A percentile compares a stretch with the other conserved stretches of the same genome.
Evolutionary conservation across 2,888 invertebrate species (phyloP).

Genomic region (Mongoloraphidia duomilia): DNA sequence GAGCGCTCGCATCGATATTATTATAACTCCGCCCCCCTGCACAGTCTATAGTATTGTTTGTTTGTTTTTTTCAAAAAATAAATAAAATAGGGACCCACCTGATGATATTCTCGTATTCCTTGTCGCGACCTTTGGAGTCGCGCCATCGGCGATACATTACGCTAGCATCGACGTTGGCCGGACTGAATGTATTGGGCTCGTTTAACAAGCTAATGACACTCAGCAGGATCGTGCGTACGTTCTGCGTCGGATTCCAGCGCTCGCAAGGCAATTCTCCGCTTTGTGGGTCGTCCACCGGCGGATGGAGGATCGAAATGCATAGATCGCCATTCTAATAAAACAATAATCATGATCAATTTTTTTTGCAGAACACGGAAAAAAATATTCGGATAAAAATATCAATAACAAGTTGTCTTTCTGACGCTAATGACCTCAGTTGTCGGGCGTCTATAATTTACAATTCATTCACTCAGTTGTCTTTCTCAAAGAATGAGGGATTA

Average conservation of each 20-base stretch:
- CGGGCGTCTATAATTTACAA: too few relatives aligned
- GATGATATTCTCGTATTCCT: constrained; percentile 98
- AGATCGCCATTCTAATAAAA: constrained; percentile 85
- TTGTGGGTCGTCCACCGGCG: constrained; percentile 98
- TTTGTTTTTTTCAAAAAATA: background rate
- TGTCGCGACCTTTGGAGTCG: constrained; percentile 93
- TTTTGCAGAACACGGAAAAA: background rate
- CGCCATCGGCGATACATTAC: constrained; percentile 99
- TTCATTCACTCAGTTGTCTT: too few relatives aligned
- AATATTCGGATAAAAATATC: background rate
- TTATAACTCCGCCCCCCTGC: too few relatives aligned
- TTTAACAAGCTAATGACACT: constrained; percentile 97
- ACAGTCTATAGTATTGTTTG: too few relatives aligned
- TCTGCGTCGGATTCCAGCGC: constrained; percentile 99
- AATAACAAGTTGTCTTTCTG: too few relatives aligned
- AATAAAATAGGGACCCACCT: constrained; percentile 40
- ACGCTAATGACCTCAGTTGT: too few relatives aligned
- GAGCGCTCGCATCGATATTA: too few relatives aligned
- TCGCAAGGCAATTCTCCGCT: constrained; percentile 98
- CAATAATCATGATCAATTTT: constrained; percentile 7
- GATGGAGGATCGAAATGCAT: constrained; percentile 98
- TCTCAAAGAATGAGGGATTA: too few relatives aligned
- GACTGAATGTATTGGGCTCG: constrained; percentile 98
- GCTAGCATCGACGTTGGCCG: constrained; percentile 98
- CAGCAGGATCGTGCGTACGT: constrained; percentile 92